A percentile compares a stretch with the other conserved stretches of the same genome.
phyloP scores from a whole-genome alignment of 2,888 invertebrate species.

The Rhogogaster chlorosoma region DNA sequence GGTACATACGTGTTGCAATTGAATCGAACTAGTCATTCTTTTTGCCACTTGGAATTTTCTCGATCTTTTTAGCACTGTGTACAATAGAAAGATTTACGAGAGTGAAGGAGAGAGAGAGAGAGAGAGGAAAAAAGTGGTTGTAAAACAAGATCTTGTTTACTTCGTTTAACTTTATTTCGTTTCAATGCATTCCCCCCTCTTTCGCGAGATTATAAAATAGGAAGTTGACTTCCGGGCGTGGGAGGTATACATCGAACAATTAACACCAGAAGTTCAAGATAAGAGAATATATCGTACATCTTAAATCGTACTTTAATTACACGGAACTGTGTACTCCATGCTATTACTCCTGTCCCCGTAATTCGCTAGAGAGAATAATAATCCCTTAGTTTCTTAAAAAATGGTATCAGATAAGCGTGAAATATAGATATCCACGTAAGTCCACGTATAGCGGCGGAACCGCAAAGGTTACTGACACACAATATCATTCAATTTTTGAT shows the following conservation, averaged over 20 bases:
- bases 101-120: background rate
- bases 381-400: background rate
- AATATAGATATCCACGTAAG: background rate
- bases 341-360: background rate
- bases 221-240: constrained; percentile 71
- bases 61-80: background rate
- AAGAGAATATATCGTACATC: constrained; percentile 16
- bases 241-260: constrained; percentile 66
- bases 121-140: background rate
- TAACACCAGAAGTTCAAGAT: constrained; percentile 59
- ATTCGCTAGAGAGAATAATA: background rate
- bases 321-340: background rate
- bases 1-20: background rate
- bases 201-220: constrained; percentile 53
- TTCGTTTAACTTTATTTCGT: constrained; percentile 38
- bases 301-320: constrained; percentile 35
- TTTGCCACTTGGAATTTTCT: background rate
- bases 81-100: too few relatives aligned
- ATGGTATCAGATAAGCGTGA: background rate
- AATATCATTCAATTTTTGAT: background rate
- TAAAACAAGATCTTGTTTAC: constrained; percentile 34
- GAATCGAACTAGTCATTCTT: background rate
- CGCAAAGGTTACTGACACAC: background rate
- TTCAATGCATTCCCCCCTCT: background rate
- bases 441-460: background rate